A percentile compares a stretch with the other conserved stretches of the same genome.
These are phyloP conservation scores for Tenodera sinensis DNA, from an alignment of 2,888 invertebrate genomes.

Conservation along the genomic window DNA sequence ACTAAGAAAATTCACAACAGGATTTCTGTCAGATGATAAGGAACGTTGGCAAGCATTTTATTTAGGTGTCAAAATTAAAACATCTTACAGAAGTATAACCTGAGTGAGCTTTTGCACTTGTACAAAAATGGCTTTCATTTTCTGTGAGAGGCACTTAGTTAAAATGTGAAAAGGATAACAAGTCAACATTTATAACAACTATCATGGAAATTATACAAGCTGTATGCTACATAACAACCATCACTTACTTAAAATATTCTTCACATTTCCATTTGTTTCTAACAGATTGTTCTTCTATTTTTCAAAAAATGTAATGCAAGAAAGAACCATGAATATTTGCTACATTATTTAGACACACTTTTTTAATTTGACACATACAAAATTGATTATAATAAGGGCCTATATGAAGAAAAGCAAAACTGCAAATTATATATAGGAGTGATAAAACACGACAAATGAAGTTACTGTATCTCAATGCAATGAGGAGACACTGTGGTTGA, in stretches of 20 bases:
- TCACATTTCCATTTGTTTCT: not conserved
- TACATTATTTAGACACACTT: not conserved
- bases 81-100: not conserved
- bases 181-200: not conserved
- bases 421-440: no score
- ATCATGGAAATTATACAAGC: not conserved
- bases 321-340: not conserved
- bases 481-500: no score
- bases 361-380: not conserved
- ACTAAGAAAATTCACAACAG: constrained; percentile 17
- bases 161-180: not conserved
- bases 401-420: no score
- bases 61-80: not conserved
- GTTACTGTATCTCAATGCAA: no score
- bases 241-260: not conserved
- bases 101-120: not conserved
- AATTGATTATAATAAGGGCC: no score
- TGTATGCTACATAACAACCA: not conserved
- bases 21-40: not conserved
- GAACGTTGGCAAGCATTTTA: not conserved
- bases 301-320: not conserved
- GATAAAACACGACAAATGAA: no score
- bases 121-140: not conserved
- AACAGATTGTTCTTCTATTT: not conserved
- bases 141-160: not conserved